These are phyloP conservation scores for Petrocephalus sullivani DNA, from an alignment of 2,797 vertebrate species.

Conservation along the genomic window DNA sequence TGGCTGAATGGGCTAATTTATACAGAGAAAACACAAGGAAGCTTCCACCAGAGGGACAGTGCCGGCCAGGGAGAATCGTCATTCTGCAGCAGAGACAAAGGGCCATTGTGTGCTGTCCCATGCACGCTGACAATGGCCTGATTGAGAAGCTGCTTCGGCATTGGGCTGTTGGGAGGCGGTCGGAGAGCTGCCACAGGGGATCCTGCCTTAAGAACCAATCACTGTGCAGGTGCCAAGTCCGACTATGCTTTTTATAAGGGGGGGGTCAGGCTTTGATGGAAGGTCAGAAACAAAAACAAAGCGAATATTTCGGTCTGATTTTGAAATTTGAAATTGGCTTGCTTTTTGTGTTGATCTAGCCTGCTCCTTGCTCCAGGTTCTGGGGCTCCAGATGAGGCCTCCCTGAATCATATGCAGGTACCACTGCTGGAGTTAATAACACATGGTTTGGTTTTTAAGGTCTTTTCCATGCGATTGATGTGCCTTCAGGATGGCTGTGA, in stretches of 20 bases:
- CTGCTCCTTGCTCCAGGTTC: background rate
- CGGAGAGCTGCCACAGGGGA: constrained; percentile 35
- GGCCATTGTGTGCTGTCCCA: constrained; percentile 42
- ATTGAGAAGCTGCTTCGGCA: constrained; percentile 44
- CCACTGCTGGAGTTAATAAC: background rate
- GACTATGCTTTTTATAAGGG: background rate
- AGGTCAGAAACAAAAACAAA: background rate
- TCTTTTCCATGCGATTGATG: background rate
- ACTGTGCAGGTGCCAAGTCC: constrained; percentile 15
- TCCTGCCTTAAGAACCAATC: constrained; percentile 38
- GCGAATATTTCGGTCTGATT: background rate
- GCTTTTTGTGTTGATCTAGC: background rate
- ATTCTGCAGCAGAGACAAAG: constrained; percentile 43
- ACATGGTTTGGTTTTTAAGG: background rate
- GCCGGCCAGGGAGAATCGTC: constrained; percentile 33
- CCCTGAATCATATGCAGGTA: background rate
- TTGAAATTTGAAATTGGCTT: constrained; percentile 6
- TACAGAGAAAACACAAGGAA: constrained; percentile 45
- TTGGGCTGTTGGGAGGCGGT: constrained; percentile 33
- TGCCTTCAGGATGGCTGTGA: background rate
- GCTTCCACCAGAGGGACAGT: constrained; percentile 41
- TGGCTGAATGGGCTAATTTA: constrained; percentile 48
- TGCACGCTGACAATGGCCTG: constrained; percentile 45
- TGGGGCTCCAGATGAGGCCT: background rate
- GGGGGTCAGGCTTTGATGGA: constrained; percentile 7